Evolutionary conservation across 2,113 vertebrate genomes (phyloP).

Genomic region (Crocuta crocuta): DNA sequence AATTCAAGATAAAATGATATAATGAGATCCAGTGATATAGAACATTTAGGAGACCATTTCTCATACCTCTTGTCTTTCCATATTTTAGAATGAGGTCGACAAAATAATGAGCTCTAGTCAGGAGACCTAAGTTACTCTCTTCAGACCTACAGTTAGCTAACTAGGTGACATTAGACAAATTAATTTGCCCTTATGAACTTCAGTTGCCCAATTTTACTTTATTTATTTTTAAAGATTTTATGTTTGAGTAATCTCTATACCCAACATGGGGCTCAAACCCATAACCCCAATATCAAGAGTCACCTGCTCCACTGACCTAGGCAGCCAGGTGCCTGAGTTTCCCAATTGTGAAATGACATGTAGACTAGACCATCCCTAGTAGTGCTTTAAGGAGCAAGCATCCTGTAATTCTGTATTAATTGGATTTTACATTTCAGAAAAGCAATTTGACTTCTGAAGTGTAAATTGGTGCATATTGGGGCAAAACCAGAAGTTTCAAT

Average conservation of each 20-base stretch:
- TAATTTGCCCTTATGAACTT: background rate
- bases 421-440: background rate
- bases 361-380: background rate
- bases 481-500: background rate
- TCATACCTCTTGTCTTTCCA: background rate
- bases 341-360: background rate
- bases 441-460: background rate
- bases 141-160: background rate
- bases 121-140: background rate
- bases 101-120: background rate
- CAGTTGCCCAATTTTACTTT: background rate
- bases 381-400: background rate
- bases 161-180: background rate
- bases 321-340: background rate
- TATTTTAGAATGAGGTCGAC: slow-evolving; percentile 33
- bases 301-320: no score
- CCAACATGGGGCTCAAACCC: no score
- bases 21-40: background rate
- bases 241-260: no score
- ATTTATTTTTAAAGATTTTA: no score
- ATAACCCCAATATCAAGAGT: no score
- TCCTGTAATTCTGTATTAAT: background rate
- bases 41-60: background rate
- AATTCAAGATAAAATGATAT: background rate
- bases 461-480: background rate